Evolutionary conservation across 2,113 vertebrate genomes (phyloP).

Genomic region (Pseudolaguvia tuberculata): DNA sequence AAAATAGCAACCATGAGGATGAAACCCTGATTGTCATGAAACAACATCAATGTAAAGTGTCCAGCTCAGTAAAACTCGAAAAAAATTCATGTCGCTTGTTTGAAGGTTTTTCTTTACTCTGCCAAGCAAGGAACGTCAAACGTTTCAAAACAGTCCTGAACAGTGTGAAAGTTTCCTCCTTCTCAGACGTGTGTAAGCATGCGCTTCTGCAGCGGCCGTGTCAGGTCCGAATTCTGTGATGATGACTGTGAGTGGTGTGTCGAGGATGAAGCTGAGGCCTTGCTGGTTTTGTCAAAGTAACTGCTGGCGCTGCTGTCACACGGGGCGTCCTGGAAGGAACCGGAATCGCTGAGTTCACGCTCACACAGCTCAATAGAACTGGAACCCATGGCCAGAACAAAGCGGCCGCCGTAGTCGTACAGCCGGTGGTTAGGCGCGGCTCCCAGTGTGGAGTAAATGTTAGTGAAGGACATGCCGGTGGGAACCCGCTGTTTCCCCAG

Average conservation of each 20-base stretch:
- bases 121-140: neutral
- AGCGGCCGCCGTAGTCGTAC: constrained; percentile 96
- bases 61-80: constrained; percentile 4
- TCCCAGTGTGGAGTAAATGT: constrained; percentile 95
- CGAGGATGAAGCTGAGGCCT: constrained; percentile 90
- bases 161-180: constrained; percentile 51
- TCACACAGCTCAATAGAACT: constrained; percentile 98
- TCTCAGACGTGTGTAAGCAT: constrained; percentile 98
- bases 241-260: constrained; percentile 97
- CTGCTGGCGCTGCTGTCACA: constrained; percentile 98
- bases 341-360: constrained; percentile 96
- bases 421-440: constrained; percentile 89
- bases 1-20: neutral
- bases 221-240: constrained; percentile 96
- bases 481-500: constrained; percentile 88
- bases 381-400: constrained; percentile 95
- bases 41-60: neutral
- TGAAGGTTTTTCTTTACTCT: neutral
- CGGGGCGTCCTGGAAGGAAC: constrained; percentile 96
- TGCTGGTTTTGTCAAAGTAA: constrained; percentile 98
- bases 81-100: neutral
- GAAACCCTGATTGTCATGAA: constrained; percentile 46
- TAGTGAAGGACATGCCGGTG: constrained; percentile 99
- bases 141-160: neutral
- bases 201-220: constrained; percentile 92